phyloP scores from a whole-genome alignment of 2,888 invertebrate genomes.

The Cheilosia soror region DNA sequence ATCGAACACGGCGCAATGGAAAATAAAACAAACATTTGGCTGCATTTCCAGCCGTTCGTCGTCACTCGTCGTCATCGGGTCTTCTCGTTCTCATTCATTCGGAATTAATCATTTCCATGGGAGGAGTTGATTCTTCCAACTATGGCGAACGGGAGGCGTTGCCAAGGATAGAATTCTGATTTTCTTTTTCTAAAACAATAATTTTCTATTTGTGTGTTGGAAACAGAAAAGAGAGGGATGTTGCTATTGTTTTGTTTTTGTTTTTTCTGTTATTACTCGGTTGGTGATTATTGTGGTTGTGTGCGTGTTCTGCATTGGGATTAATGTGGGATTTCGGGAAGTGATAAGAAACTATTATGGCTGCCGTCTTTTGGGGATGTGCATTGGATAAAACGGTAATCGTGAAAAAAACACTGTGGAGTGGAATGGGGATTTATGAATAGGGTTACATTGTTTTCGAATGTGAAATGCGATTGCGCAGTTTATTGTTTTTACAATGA shows the following conservation, averaged over 20 bases:
- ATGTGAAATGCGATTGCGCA: constrained; percentile 24
- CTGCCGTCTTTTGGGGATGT: constrained; percentile 71
- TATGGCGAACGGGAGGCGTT: constrained; percentile 71
- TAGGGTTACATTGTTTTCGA: background rate
- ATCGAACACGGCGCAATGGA: constrained; percentile 20
- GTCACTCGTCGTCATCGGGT: background rate
- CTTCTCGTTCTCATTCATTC: constrained; percentile 19
- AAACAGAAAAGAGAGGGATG: constrained; percentile 39
- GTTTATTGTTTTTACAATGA: constrained; percentile 14
- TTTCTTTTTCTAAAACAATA: constrained; percentile 48
- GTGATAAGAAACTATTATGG: constrained; percentile 74
- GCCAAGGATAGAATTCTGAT: constrained; percentile 35
- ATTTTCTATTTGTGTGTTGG: constrained; percentile 54
- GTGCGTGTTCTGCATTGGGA: constrained; percentile 8
- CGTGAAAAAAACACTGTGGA: constrained; percentile 8
- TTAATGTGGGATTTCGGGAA: constrained; percentile 57
- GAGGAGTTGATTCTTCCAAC: constrained; percentile 60
- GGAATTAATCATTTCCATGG: constrained; percentile 64
- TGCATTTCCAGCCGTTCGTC: constrained; percentile 29
- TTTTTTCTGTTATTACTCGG: background rate
- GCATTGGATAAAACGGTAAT: constrained; percentile 29
- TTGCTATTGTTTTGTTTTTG: background rate
- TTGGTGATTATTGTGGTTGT: constrained; percentile 6
- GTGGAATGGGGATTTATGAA: constrained; percentile 37
- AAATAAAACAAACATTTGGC: background rate